A percentile compares a stretch with the other conserved stretches of the same genome.
Conservation (phyloP, 2,113 vertebrate species). For the Spea multiplicata region DNA sequence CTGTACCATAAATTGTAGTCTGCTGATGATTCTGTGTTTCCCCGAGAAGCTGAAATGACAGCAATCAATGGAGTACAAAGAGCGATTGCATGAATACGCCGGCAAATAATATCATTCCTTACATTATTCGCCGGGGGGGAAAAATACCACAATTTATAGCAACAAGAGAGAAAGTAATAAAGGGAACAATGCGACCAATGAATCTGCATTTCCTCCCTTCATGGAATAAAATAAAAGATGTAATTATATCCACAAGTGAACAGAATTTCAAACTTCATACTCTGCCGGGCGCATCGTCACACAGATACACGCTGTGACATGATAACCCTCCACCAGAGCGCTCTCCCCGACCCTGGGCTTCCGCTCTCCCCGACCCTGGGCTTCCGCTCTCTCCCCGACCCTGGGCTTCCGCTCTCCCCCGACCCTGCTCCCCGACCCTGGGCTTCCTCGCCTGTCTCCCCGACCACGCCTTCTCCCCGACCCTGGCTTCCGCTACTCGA, state of each 20-base stretch:
- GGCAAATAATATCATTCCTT: constrained; percentile 52
- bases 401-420: too few relatives aligned
- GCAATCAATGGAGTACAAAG: constrained; percentile 58
- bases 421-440: too few relatives aligned
- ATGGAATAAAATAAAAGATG: constrained; percentile 33
- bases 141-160: constrained; percentile 50
- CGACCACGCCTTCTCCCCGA: too few relatives aligned
- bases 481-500: too few relatives aligned
- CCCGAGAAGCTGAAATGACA: constrained; percentile 62
- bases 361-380: too few relatives aligned
- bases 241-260: constrained; percentile 28
- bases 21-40: constrained; percentile 59
- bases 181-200: background rate
- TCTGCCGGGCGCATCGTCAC: constrained; percentile 6
- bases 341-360: too few relatives aligned
- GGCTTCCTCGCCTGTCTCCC: too few relatives aligned
- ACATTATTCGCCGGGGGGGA: constrained; percentile 33
- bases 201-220: constrained; percentile 43
- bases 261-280: constrained; percentile 30
- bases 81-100: constrained; percentile 51
- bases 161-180: constrained; percentile 39
- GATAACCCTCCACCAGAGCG: too few relatives aligned
- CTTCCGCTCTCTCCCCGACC: too few relatives aligned
- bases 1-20: constrained; percentile 59
- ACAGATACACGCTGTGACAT: constrained; percentile 1